Evolutionary conservation across 2,888 invertebrate genomes (phyloP).

Genomic region (Drosophila affinis): DNA sequence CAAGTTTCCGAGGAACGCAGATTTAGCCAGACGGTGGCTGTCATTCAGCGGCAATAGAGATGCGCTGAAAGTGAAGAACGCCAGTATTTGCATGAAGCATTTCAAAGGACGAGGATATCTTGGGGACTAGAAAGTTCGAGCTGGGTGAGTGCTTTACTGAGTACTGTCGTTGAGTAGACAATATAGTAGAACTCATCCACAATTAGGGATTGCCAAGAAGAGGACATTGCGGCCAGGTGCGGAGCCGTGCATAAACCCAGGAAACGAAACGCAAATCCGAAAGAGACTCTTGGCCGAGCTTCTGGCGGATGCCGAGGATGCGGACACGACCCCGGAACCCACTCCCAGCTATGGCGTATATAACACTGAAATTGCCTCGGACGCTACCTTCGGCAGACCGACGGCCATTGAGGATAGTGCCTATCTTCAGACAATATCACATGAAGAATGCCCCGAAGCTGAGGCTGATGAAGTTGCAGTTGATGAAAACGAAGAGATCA

Average conservation of each 20-base stretch:
- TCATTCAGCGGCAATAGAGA: constrained; percentile 51
- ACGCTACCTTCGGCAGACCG: constrained; percentile 21
- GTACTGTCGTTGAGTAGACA: background rate
- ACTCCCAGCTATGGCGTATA: constrained; percentile 14
- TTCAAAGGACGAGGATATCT: constrained; percentile 62
- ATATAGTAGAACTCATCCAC: background rate
- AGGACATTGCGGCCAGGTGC: constrained; percentile 59
- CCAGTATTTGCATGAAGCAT: constrained; percentile 59
- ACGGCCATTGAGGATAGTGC: background rate
- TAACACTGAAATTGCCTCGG: constrained; percentile 9
- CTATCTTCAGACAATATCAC: background rate
- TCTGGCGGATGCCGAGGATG: constrained; percentile 50
- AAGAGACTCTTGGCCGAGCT: constrained; percentile 58
- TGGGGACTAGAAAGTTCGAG: constrained; percentile 59
- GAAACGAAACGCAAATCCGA: constrained; percentile 35
- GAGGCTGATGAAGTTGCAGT: constrained; percentile 7
- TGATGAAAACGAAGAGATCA: background rate
- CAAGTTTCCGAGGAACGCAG: constrained; percentile 56
- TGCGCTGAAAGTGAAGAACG: constrained; percentile 40
- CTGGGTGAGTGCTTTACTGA: constrained; percentile 49
- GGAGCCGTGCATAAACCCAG: constrained; percentile 64
- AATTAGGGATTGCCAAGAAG: constrained; percentile 59
- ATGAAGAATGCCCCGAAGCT: constrained; percentile 46
- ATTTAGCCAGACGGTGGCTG: constrained; percentile 49
- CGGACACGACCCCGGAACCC: constrained; percentile 23